Evolutionary conservation across 2,888 invertebrate species (phyloP).

Genomic region (Sphaerophoria taeniata): DNA sequence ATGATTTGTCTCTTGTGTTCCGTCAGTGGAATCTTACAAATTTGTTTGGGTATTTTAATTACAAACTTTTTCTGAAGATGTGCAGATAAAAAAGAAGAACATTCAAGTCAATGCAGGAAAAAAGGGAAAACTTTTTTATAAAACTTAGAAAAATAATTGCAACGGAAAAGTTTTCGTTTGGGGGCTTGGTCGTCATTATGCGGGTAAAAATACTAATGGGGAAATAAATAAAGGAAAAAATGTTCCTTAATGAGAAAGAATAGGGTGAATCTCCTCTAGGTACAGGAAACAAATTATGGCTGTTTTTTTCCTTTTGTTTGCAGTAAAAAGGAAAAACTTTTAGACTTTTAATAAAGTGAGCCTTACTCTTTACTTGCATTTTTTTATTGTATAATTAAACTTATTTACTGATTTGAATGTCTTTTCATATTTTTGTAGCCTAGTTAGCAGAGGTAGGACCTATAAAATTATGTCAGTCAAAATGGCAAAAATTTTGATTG

Average conservation of each 20-base stretch:
- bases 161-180: constrained; percentile 58
- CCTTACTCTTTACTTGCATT: no score
- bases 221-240: constrained; percentile 21
- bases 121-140: constrained; percentile 44
- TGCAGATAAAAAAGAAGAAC: constrained; percentile 25
- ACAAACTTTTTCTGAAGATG: constrained; percentile 67
- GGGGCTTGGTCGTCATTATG: constrained; percentile 42
- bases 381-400: constrained; percentile 42
- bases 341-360: constrained; percentile 27
- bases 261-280: constrained; percentile 47
- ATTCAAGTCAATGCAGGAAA: constrained; percentile 6
- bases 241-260: constrained; percentile 56
- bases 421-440: neutral
- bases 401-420: neutral
- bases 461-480: neutral
- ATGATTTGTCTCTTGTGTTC: constrained; percentile 46
- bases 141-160: constrained; percentile 71
- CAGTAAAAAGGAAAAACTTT: constrained; percentile 59
- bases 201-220: constrained; percentile 14
- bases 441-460: constrained; percentile 1
- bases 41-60: constrained; percentile 69
- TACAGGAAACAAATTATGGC: constrained; percentile 60
- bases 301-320: constrained; percentile 50
- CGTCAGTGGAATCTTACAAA: constrained; percentile 58
- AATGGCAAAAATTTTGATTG: neutral